Evolutionary conservation across 92 coral and sea anemone species (phyloP).

Genomic region (Ricordea florida): DNA sequence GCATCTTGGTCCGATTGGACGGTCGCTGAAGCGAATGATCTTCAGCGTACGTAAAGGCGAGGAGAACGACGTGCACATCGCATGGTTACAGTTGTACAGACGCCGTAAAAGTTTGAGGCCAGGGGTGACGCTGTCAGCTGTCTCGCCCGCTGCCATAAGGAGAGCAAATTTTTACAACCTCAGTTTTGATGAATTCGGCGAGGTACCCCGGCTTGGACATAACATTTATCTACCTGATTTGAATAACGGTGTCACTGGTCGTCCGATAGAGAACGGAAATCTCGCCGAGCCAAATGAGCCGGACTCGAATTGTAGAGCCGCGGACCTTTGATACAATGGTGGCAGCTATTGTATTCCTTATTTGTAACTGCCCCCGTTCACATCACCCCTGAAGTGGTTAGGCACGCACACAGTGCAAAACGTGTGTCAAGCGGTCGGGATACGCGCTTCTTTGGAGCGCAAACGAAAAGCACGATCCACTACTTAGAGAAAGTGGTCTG

Average conservation of each 20-base stretch:
- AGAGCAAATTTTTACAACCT: conserved; percentile 25
- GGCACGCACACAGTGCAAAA: too few species aligned
- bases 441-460: too few species aligned
- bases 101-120: conserved; percentile 15
- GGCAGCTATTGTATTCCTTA: too few species aligned
- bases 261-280: not conserved
- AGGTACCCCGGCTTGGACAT: not conserved
- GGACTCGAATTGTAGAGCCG: too few species aligned
- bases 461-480: too few species aligned
- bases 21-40: conserved; percentile 32
- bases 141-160: not conserved
- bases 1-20: conserved; percentile 39
- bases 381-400: too few species aligned
- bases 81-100: conserved; percentile 23
- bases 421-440: too few species aligned
- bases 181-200: conserved; percentile 1
- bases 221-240: not conserved
- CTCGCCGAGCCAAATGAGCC: not conserved
- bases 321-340: too few species aligned
- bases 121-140: not conserved
- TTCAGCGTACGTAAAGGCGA: conserved; percentile 49
- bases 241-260: not conserved
- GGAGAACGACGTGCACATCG: conserved; percentile 10
- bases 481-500: too few species aligned
- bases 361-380: too few species aligned